Percentiles rank a stretch among this genome's conserved stretches.
phyloP scores from a whole-genome alignment of 2,888 invertebrate species.

The Drosophila seclusa region DNA sequence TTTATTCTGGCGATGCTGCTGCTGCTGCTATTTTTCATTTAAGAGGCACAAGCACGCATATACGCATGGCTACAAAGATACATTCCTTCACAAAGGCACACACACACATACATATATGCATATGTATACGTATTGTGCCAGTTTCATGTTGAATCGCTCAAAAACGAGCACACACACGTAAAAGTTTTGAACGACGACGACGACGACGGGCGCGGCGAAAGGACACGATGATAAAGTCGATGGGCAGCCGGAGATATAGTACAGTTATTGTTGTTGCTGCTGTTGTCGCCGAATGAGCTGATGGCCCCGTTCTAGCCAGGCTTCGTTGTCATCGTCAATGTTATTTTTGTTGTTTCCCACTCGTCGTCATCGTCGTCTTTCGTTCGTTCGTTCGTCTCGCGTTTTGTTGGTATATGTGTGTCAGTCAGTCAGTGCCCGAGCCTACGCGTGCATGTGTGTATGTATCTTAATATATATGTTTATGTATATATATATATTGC shows the following conservation, averaged over 20 bases:
- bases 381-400: slow-evolving; percentile 40
- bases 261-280: slow-evolving; percentile 40
- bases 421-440: slow-evolving; percentile 76
- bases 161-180: slow-evolving; percentile 62
- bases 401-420: slow-evolving; percentile 71
- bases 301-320: slow-evolving; percentile 40
- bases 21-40: slow-evolving; percentile 24
- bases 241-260: slow-evolving; percentile 74
- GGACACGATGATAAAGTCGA: slow-evolving; percentile 78
- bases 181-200: slow-evolving; percentile 49
- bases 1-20: slow-evolving; percentile 40
- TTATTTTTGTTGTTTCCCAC: slow-evolving; percentile 77
- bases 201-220: slow-evolving; percentile 39
- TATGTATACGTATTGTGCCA: slow-evolving; percentile 47
- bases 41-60: slow-evolving; percentile 26
- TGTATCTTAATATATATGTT: slow-evolving; percentile 21
- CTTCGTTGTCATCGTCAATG: slow-evolving; percentile 73
- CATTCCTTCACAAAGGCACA: slow-evolving; percentile 33
- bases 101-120: background rate
- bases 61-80: slow-evolving; percentile 54
- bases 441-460: slow-evolving; percentile 17
- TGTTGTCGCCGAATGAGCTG: slow-evolving; percentile 34
- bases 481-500: slow-evolving; percentile 25
- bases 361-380: slow-evolving; percentile 34
- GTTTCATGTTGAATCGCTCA: slow-evolving; percentile 59